Base-by-base conservation (phyloP, 2,888 invertebrate genomes). In the Carpatolechia fugitivella region DNA sequence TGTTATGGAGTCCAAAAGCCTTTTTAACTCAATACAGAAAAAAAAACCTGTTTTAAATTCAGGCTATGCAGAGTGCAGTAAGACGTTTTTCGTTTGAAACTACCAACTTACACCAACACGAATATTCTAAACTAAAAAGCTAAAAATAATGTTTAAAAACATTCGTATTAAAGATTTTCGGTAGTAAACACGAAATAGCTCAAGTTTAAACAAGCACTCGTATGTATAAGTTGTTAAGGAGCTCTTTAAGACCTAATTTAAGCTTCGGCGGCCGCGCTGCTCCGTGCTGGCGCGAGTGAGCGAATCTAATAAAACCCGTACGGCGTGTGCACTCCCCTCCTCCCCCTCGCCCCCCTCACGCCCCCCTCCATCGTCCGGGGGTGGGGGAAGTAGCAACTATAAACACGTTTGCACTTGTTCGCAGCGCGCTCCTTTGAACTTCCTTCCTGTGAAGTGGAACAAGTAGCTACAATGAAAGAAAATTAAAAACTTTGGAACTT, bases 251-350 rank as follows among this genome's bases (percentile, higher is more conserved):
- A 31, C 16, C 47, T 47, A 47, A 31, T 47, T 47, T 31, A 6
- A 46, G 46, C 16, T 10, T n/a, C 24, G 13, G 30, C 30, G 14
- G 31, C 47, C n/a, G 8, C 16, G 7, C 30, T 11, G 30, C 14
- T 29, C 41, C 14, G 47, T 50, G 52, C 40, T 46, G 55, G 29
- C 20, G 49, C 51, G 50, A 55, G 46, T 51, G 58, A 49, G 35
- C 60, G 59, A 64, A 72, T 72, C 61, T 61, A 71, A 72, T 71
- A 71, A 68, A 54, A 44, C 31, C 44, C 13, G 44, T 13, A 20
- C 44, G 49, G 44, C 63, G 56, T 60, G 62, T 61, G 66, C 68
- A 64, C 69, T 70, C 62, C 56, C 56, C 64, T 57, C 61, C 62
- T 60, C 55, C 55, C 60, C 59, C 54, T 56, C 52, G 51, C 61